phyloP scores from a whole-genome alignment of 1,140 invertebrate genomes.

The Fopius arisanus region DNA sequence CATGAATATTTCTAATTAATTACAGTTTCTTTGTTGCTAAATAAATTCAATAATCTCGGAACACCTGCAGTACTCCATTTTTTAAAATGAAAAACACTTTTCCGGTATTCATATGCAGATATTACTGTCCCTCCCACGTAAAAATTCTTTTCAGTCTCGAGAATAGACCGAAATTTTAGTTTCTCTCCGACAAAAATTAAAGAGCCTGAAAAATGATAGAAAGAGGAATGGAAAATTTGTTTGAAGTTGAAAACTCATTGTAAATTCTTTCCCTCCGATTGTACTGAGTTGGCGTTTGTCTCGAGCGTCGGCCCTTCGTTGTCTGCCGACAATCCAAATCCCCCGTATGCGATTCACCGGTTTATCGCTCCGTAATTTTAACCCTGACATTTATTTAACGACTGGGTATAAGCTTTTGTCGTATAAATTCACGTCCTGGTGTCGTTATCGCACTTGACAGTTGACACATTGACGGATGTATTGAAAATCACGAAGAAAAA shows the following conservation, averaged over 20 bases:
- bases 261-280: too few species aligned
- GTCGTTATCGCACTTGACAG: not conserved
- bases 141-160: not conserved
- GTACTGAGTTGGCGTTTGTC: too few species aligned
- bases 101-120: too few species aligned
- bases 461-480: too few species aligned
- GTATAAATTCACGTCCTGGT: slow-evolving; percentile 1
- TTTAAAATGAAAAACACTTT: too few species aligned
- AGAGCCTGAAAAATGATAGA: not conserved
- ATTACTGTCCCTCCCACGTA: not conserved
- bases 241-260: not conserved
- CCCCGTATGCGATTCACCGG: not conserved
- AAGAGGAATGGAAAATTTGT: not conserved
- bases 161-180: too few species aligned
- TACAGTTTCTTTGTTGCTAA: too few species aligned
- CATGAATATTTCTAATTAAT: too few species aligned
- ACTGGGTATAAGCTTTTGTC: not conserved
- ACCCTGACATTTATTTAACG: slow-evolving; percentile 17
- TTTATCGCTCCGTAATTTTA: slow-evolving; percentile 25
- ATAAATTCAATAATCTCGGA: too few species aligned
- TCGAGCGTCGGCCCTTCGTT: not conserved
- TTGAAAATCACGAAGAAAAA: too few species aligned
- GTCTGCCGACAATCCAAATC: not conserved
- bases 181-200: not conserved
- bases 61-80: too few species aligned